Percentiles rank a stretch among this genome's conserved stretches.
Evolutionary conservation across 2,797 vertebrate species (phyloP).

Genomic region (Heterohyrax brucei): DNA sequence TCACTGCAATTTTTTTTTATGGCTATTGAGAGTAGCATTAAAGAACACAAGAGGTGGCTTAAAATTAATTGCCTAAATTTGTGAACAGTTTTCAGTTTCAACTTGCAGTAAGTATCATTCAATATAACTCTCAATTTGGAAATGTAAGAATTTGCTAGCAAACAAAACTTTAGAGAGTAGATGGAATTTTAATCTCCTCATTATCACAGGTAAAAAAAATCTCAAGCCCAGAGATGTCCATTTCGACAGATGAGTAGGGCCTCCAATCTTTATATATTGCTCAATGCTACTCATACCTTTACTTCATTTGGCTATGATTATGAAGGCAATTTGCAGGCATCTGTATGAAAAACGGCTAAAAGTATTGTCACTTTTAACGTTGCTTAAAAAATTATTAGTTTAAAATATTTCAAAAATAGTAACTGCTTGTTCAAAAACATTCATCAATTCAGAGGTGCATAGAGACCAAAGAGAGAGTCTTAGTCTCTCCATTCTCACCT

Average conservation of each 20-base stretch:
- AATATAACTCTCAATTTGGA: not conserved
- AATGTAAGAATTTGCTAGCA: not conserved
- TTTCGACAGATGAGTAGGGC: not conserved
- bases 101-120: not conserved
- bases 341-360: not conserved
- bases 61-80: not conserved
- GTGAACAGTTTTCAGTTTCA: not conserved
- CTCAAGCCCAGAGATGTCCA: not conserved
- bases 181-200: not conserved
- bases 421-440: conserved; percentile 14
- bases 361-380: not conserved
- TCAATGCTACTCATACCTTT: not conserved
- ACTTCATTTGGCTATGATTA: not conserved
- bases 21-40: not conserved
- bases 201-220: not conserved
- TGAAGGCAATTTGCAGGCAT: not conserved
- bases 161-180: not conserved
- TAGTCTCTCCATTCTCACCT: not conserved
- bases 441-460: not conserved
- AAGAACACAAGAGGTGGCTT: not conserved
- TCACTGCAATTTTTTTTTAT: not conserved
- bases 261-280: not conserved
- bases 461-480: not conserved
- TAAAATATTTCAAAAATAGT: not conserved
- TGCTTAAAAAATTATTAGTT: not conserved